Conservation (phyloP, 2,113 vertebrate species). For the Mellivora capensis region DNA sequence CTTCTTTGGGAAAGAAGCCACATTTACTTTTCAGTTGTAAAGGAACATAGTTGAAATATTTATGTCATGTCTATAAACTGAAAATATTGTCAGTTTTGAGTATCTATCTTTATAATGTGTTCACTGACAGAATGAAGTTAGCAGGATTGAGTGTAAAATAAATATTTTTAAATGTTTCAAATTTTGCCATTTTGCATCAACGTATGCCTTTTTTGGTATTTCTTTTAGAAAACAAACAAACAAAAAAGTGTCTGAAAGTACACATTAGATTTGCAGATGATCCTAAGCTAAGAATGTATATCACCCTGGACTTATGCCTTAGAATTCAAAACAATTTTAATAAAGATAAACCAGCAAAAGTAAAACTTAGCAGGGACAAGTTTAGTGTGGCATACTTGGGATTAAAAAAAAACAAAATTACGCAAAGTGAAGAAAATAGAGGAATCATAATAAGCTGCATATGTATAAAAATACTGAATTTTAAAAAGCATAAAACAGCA, state of each 20-base stretch:
- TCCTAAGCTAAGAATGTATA: neutral
- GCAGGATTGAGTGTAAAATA: neutral
- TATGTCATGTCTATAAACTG: neutral
- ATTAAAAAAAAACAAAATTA: neutral
- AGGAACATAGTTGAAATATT: neutral
- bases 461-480: neutral
- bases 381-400: neutral
- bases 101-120: neutral
- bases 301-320: neutral
- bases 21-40: neutral
- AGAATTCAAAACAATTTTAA: neutral
- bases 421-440: neutral
- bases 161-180: neutral
- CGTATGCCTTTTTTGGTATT: neutral
- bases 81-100: neutral
- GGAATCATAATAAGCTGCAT: neutral
- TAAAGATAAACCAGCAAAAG: neutral
- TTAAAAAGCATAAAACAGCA: neutral
- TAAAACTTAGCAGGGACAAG: neutral
- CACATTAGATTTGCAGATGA: neutral
- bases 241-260: neutral
- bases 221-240: neutral
- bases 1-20: neutral
- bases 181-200: neutral
- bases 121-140: neutral